These are phyloP conservation scores for Venustoraphidia nigricollis DNA, from an alignment of 2,888 invertebrate species.

Conservation along the genomic window DNA sequence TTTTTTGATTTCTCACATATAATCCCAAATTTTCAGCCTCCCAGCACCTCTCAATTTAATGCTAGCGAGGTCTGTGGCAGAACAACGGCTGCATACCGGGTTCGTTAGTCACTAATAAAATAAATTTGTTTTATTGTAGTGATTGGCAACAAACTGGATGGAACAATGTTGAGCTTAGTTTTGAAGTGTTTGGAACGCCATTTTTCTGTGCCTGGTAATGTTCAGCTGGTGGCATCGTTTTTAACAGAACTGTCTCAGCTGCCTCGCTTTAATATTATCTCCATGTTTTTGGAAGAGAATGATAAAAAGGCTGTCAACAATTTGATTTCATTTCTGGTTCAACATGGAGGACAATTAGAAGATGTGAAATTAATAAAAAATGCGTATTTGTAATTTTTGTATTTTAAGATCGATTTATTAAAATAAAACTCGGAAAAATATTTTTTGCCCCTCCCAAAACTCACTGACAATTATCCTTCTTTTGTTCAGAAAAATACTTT, in stretches of 20 bases:
- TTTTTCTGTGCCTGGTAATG: conserved; percentile 22
- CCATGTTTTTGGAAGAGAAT: conserved; percentile 22
- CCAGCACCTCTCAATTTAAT: too few relatives aligned
- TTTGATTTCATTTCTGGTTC: conserved; percentile 19
- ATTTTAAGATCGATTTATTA: too few relatives aligned
- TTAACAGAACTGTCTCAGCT: conserved; percentile 20
- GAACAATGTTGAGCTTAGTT: conserved; percentile 24
- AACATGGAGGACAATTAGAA: conserved; percentile 17
- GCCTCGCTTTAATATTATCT: conserved; percentile 23
- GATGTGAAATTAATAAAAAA: background rate
- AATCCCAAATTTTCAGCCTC: too few relatives aligned
- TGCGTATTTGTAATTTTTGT: too few relatives aligned
- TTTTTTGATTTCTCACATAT: too few relatives aligned
- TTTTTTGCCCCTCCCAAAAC: too few relatives aligned
- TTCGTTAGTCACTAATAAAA: too few relatives aligned
- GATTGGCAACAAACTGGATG: conserved; percentile 27
- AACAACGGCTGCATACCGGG: too few relatives aligned
- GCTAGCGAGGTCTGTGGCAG: too few relatives aligned
- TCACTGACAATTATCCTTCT: too few relatives aligned
- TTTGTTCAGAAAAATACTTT: too few relatives aligned
- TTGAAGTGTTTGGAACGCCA: conserved; percentile 23
- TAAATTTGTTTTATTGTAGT: conserved; percentile 17
- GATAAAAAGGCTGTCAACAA: conserved; percentile 20
- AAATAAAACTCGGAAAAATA: too few relatives aligned
- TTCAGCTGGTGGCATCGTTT: conserved; percentile 17